Percentiles rank a stretch among this genome's conserved stretches.
Evolutionary conservation across 2,797 vertebrate species (phyloP).

Genomic region (Netta rufina): DNA sequence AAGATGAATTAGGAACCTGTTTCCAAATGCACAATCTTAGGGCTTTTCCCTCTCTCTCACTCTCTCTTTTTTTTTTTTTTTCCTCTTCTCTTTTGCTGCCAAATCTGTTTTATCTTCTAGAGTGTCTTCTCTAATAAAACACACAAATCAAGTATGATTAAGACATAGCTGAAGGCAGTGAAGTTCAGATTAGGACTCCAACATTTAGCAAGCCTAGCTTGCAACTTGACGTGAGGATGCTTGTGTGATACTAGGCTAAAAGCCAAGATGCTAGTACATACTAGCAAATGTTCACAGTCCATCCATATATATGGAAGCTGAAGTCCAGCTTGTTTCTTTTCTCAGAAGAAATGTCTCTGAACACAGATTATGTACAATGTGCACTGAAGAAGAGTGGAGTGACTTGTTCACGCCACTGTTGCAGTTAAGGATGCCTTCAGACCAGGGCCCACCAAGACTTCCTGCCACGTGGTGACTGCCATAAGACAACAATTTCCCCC

Average conservation of each 20-base stretch:
- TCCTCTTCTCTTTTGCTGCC: neutral
- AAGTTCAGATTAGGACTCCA: neutral
- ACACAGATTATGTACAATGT: neutral
- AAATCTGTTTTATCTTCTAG: neutral
- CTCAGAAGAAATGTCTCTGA: neutral
- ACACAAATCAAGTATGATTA: neutral
- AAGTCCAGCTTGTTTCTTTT: neutral
- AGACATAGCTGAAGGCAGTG: neutral
- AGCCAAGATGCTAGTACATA: neutral
- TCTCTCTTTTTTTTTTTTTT: neutral
- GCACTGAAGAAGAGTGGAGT: neutral
- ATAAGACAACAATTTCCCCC: neutral
- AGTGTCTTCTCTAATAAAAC: neutral
- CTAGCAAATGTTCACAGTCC: rapidly evolving
- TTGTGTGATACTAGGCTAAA: neutral
- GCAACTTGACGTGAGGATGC: neutral
- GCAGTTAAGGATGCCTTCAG: neutral
- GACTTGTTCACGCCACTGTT: neutral
- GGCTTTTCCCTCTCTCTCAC: rapidly evolving
- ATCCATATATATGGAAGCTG: neutral
- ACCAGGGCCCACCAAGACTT: neutral
- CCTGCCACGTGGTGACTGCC: neutral
- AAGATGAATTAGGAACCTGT: constrained; percentile 1
- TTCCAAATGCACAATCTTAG: neutral
- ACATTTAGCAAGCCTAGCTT: neutral